A percentile compares a stretch with the other conserved stretches of the same genome.
Conservation (phyloP, 1,140 invertebrate genomes). For the Leguminivora glycinivorella region DNA sequence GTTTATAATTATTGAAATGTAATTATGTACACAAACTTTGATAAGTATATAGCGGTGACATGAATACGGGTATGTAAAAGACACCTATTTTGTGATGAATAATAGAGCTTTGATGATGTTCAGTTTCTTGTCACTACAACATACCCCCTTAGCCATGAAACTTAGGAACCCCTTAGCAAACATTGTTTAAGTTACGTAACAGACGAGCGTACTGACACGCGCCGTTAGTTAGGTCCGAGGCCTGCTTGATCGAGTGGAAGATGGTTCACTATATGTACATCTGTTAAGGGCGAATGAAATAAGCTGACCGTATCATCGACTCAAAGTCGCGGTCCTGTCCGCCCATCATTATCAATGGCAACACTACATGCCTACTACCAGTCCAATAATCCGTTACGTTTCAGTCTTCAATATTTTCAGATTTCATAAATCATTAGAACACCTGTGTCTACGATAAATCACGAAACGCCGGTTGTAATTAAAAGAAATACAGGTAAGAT, state of each 20-base stretch:
- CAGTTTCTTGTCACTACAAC: background rate
- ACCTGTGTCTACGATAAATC: conserved; percentile 67
- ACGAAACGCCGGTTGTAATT: conserved; percentile 64
- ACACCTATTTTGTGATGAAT: background rate
- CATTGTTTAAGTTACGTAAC: no score
- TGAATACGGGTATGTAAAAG: background rate
- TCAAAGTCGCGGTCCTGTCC: no score
- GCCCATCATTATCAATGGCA: no score
- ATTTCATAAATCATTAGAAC: conserved; percentile 58
- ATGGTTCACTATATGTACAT: no score
- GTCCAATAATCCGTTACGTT: background rate
- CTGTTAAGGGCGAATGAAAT: no score
- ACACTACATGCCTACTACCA: no score
- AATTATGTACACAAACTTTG: background rate
- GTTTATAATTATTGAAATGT: conserved; percentile 52
- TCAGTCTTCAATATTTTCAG: conserved; percentile 23
- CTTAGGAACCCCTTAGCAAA: no score
- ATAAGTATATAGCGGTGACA: background rate
- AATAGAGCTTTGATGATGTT: background rate
- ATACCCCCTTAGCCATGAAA: no score
- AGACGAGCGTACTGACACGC: no score
- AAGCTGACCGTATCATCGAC: no score
- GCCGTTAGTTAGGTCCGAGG: no score
- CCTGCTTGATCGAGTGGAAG: no score
- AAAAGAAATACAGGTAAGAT: conserved; percentile 70